phyloP scores from a whole-genome alignment of 2,797 vertebrate genomes.

The Hylomyscus alleni region DNA sequence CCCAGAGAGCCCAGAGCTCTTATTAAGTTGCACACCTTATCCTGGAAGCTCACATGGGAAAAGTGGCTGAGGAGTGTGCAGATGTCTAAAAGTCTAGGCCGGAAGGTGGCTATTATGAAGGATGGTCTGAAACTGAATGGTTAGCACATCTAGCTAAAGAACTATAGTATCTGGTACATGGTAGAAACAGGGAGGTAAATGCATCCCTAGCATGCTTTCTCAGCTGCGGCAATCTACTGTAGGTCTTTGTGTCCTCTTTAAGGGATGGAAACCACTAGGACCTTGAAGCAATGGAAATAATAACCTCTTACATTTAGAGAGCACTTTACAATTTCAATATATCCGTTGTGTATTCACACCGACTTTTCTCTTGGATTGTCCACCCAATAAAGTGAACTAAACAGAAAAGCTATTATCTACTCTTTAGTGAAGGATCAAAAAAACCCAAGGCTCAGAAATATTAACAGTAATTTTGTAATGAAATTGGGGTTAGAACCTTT shows the following conservation, averaged over 20 bases:
- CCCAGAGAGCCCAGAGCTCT: slow-evolving; percentile 17
- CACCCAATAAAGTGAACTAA: slow-evolving; percentile 53
- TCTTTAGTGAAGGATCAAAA: slow-evolving; percentile 7
- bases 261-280: slow-evolving; percentile 57
- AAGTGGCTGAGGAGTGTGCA: neutral
- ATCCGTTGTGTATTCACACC: slow-evolving; percentile 23
- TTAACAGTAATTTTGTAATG: slow-evolving; percentile 49
- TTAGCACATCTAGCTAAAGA: slow-evolving; percentile 21
- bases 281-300: slow-evolving; percentile 66
- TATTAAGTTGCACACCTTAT: neutral
- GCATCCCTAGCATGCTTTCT: slow-evolving; percentile 32
- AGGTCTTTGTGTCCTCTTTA: slow-evolving; percentile 62
- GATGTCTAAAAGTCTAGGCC: slow-evolving; percentile 21
- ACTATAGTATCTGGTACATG: slow-evolving; percentile 30
- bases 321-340: slow-evolving; percentile 66
- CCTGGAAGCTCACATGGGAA: slow-evolving; percentile 41
- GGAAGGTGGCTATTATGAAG: slow-evolving; percentile 18
- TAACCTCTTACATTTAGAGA: slow-evolving; percentile 64
- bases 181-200: slow-evolving; percentile 62
- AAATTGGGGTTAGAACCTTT: slow-evolving; percentile 71
- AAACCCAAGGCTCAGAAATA: slow-evolving; percentile 4
- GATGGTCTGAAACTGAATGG: neutral
- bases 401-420: slow-evolving; percentile 42
- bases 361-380: slow-evolving; percentile 55
- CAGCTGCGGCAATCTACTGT: slow-evolving; percentile 7